Evolutionary conservation across 2,888 invertebrate species (phyloP).

Genomic region (Entomobrya proxima): DNA sequence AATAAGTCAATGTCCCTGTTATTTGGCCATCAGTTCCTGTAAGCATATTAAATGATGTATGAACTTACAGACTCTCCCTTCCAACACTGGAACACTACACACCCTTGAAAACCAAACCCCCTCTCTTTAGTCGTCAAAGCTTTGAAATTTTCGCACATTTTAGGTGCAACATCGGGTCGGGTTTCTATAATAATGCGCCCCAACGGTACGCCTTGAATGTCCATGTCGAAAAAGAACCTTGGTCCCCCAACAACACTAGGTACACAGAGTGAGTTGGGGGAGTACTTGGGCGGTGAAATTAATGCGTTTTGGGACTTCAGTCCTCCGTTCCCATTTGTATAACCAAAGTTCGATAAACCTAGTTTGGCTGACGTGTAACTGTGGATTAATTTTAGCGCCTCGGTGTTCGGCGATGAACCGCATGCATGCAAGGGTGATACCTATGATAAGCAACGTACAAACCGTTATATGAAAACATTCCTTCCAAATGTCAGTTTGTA

Average conservation of each 20-base stretch:
- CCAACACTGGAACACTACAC: slow-evolving; percentile 89
- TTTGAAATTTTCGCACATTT: slow-evolving; percentile 88
- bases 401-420: slow-evolving; percentile 73
- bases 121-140: slow-evolving; percentile 85
- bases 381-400: slow-evolving; percentile 74
- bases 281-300: slow-evolving; percentile 75
- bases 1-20: not conserved
- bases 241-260: slow-evolving; percentile 80
- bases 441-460: slow-evolving; percentile 54
- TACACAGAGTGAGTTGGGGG: slow-evolving; percentile 73
- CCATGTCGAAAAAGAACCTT: slow-evolving; percentile 84
- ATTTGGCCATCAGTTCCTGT: too few species aligned
- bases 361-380: slow-evolving; percentile 73
- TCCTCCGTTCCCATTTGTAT: slow-evolving; percentile 71
- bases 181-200: slow-evolving; percentile 88
- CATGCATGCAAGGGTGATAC: slow-evolving; percentile 73
- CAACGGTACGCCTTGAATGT: slow-evolving; percentile 81
- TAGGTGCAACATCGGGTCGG: slow-evolving; percentile 86
- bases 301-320: slow-evolving; percentile 68
- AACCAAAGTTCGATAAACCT: slow-evolving; percentile 71
- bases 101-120: slow-evolving; percentile 81
- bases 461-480: not conserved
- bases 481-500: too few species aligned
- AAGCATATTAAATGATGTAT: too few species aligned
- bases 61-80: slow-evolving; percentile 84